Base-by-base conservation (phyloP, 1,140 invertebrate species). In the Bombus sibiricus region DNA sequence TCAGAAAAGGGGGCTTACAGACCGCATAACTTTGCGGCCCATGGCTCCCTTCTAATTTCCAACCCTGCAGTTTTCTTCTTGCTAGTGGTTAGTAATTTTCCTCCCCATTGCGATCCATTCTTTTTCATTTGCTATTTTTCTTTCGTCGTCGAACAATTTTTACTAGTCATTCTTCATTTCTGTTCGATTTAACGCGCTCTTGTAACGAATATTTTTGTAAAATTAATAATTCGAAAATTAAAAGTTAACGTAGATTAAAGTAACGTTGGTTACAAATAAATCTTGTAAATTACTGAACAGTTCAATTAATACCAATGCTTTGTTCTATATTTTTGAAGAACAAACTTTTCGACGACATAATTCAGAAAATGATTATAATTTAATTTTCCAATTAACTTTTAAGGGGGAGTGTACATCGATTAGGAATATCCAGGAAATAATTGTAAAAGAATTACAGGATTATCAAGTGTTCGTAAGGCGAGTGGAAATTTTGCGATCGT, bases 21-120 rank as follows among this genome's bases (percentile, higher is more conserved):
- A 39, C 53, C 80, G 69, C 47, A 59, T 43, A 59, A 75, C 59
- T 75, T 75, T 82, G 81, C 71, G 71, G 81, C 22, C 5, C 69
- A 2, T 64, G 32, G 41, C 57, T 74, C 71, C 71, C n/a, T 74
- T 62, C 71, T 47, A 64, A 75, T 75, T 75, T 41, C 41, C 71
- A 71, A 71, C 66, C 78, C 43, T 53, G 66, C 78, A 22, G 12
- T 53, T 69, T 69, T 39, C 64, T 80, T 39, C 32, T 68, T n/a
- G 59, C 66, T 28, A 37, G n/a, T 80, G 66, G 43, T 37, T 71
- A n/a, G 43, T 15, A 80, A 53, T 80, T 80, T 71, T 39, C 66
- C 34, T 22, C n/a, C 66, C 78, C 64, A 47, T 68, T n/a, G 10
- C 1, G 13, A 47, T 8, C 32, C 32, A 12, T 47, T 22, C 32